Evolutionary conservation across 2,888 invertebrate genomes (phyloP).

Genomic region (Pecten maximus): DNA sequence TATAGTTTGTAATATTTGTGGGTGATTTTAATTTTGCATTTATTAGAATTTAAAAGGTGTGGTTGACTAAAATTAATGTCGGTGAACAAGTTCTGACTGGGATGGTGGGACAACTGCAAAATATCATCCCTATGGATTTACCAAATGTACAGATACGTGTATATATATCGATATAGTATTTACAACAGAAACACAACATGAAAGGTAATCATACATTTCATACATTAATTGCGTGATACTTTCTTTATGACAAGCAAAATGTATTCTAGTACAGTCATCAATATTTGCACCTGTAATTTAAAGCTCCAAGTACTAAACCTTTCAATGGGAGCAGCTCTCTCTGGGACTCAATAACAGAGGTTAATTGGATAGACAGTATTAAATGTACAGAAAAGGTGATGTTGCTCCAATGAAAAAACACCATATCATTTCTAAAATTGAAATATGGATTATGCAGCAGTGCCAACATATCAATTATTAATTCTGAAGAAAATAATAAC

Average conservation of each 20-base stretch:
- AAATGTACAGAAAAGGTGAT: neutral
- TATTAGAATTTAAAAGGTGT: too few relatives aligned
- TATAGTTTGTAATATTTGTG: too few relatives aligned
- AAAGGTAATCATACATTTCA: too few relatives aligned
- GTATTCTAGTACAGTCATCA: neutral
- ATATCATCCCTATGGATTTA: too few relatives aligned
- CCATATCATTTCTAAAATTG: neutral
- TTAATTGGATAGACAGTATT: neutral
- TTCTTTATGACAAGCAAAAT: neutral
- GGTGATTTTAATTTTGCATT: too few relatives aligned
- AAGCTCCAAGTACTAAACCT: too few relatives aligned
- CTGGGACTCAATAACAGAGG: neutral
- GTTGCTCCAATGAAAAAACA: neutral
- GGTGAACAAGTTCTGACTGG: too few relatives aligned
- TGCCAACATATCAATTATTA: neutral
- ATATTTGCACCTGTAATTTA: neutral
- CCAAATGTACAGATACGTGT: too few relatives aligned
- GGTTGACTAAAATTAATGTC: too few relatives aligned
- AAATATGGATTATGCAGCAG: neutral
- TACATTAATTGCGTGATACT: neutral
- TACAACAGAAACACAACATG: too few relatives aligned
- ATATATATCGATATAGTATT: too few relatives aligned
- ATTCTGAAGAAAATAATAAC: slow-evolving; percentile 14
- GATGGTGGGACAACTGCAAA: too few relatives aligned
- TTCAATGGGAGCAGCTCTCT: neutral